Conservation (phyloP, 2,113 vertebrate species). For the Alligator sinensis region DNA sequence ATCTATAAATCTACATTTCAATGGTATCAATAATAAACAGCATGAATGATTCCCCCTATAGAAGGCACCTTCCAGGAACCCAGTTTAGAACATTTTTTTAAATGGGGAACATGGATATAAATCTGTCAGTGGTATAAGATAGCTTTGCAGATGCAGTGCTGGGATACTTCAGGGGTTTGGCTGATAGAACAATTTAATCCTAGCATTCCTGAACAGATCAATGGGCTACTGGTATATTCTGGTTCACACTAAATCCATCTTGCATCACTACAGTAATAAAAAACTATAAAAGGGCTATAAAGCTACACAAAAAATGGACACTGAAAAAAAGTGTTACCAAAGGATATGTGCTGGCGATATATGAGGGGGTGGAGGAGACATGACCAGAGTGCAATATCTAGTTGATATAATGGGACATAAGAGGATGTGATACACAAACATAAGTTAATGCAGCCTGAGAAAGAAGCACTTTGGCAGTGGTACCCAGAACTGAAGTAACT, state of each 20-base stretch:
- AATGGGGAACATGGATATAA: not conserved
- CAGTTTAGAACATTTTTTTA: not conserved
- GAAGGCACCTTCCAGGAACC: not conserved
- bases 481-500: not conserved
- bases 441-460: rapidly evolving
- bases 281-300: not conserved
- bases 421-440: not conserved
- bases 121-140: not conserved
- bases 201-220: not conserved
- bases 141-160: not conserved
- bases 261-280: not conserved
- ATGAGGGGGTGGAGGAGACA: not conserved
- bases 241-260: rapidly evolving
- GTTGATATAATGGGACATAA: not conserved
- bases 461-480: not conserved
- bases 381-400: not conserved
- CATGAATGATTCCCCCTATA: not conserved
- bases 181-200: not conserved
- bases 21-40: not conserved
- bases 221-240: not conserved
- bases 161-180: not conserved
- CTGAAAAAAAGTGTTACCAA: not conserved
- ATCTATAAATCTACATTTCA: not conserved
- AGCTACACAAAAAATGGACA: not conserved
- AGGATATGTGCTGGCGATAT: not conserved